Evolutionary conservation across 2,113 vertebrate genomes (phyloP), one percentile per base, ranked within the genome.

Genomic region (Heliornis fulica): DNA sequence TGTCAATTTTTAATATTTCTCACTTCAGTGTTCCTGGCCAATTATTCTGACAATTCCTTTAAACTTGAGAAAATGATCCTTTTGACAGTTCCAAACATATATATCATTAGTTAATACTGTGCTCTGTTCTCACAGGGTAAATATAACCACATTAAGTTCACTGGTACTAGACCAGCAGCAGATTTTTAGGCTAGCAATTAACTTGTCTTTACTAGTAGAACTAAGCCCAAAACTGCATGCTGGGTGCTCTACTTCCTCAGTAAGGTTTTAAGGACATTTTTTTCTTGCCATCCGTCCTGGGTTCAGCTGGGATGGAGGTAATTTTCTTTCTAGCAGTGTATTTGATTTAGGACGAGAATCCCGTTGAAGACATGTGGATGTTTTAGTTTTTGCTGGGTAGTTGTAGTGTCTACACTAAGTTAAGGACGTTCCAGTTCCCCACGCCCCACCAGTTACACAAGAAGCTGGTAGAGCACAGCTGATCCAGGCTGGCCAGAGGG

Each of bases 121-220:
- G 8, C 85, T 87, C 65, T 94, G 57, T 76, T 90, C 79, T 80
- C 71, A 16, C 36, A 29, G 83, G 45, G 78, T 88, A 85, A 88
- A 93, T 77, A 76, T 26, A 74, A 79, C 75, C 82, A 40, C 57
- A 11, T 31, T 46, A 10, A 50, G 70, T 76, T 87, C 53, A 5
- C 57, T 60, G 90, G 38, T 59, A 41, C 81, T 84, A 38, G 56
- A 78, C 92, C 90, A 92, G 57, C 81, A 68, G 78, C 87, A 72
- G 43, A 89, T 91, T 93, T 89, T 84, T 45, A 74, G 81, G 69
- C 64, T 92, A 66, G 53, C 84, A 93, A 71, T 94, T 95, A 85
- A 51, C 70, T 89, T 89, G 41, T 70, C 69, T 74, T 87, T 87
- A 54, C 60, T 25, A 81, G 31, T 21, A 48, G 28, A 65, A 76